Conservation (phyloP, 1,140 invertebrate species). For the Diplogasteroides magnus region DNA sequence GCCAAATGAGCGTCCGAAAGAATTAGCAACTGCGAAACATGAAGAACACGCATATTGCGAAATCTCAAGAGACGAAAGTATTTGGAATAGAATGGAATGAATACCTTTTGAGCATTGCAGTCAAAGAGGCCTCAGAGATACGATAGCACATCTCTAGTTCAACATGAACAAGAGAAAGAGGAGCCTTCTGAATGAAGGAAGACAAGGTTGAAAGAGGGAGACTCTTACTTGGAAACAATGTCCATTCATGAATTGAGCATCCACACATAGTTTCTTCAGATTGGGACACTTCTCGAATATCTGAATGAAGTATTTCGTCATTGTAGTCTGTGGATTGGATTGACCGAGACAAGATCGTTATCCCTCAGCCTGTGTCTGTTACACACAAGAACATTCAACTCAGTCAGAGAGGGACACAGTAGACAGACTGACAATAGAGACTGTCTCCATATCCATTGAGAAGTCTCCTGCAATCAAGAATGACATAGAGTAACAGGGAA, state of each 20-base stretch:
- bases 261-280: slow-evolving; percentile 9
- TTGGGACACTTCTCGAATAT: not conserved
- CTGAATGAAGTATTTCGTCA: slow-evolving; percentile 2
- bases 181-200: slow-evolving; percentile 3
- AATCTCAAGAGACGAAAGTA: not conserved
- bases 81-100: no score
- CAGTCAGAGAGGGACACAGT: slow-evolving; percentile 7
- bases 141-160: slow-evolving; percentile 15
- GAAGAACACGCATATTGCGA: not conserved
- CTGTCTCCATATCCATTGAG: slow-evolving; percentile 27
- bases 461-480: slow-evolving; percentile 9
- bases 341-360: slow-evolving; percentile 11
- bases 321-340: not conserved
- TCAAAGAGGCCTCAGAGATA: not conserved
- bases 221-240: slow-evolving; percentile 14
- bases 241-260: slow-evolving; percentile 17
- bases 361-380: slow-evolving; percentile 26
- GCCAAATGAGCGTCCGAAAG: not conserved
- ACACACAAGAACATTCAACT: slow-evolving; percentile 19
- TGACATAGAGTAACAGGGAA: slow-evolving; percentile 1
- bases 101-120: not conserved
- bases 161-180: not conserved
- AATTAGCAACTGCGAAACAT: not conserved
- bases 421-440: slow-evolving; percentile 11
- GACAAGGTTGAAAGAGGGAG: not conserved